These are phyloP conservation scores for Regulus satrapa DNA, from an alignment of 2,113 vertebrate genomes.

Conservation along the genomic window DNA sequence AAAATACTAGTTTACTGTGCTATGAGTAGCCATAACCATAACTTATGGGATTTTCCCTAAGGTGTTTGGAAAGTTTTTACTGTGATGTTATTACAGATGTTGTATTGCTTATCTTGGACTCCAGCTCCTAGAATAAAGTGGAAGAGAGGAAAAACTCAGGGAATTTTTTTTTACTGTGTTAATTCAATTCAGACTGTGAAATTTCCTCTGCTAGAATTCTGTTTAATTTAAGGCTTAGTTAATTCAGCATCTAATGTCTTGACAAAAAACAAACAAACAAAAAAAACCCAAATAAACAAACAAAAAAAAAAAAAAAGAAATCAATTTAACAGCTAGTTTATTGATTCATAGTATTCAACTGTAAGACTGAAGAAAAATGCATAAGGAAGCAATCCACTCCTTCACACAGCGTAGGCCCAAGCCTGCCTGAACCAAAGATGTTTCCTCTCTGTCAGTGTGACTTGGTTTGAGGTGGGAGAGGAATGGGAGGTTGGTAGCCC, in stretches of 20 bases:
- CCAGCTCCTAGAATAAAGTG: neutral
- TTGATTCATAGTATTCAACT: neutral
- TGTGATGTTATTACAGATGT: neutral
- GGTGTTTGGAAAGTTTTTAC: neutral
- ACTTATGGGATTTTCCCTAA: neutral
- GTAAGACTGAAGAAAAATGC: neutral
- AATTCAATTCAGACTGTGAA: neutral
- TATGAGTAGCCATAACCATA: neutral
- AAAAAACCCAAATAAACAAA: neutral
- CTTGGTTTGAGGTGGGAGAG: neutral
- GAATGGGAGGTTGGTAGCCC: neutral
- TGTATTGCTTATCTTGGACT: neutral
- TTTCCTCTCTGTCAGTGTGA: neutral
- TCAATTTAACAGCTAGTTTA: neutral
- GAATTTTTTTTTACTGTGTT: neutral
- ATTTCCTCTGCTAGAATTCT: neutral
- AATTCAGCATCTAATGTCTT: neutral
- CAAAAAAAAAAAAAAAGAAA: neutral
- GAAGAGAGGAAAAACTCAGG: neutral
- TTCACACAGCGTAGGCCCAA: rapidly evolving
- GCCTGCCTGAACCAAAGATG: neutral
- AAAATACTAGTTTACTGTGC: neutral
- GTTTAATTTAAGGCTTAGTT: neutral
- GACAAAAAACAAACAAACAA: neutral
- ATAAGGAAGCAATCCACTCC: neutral